Conservation (phyloP, 2,113 vertebrate genomes). For the Strix aluco region DNA sequence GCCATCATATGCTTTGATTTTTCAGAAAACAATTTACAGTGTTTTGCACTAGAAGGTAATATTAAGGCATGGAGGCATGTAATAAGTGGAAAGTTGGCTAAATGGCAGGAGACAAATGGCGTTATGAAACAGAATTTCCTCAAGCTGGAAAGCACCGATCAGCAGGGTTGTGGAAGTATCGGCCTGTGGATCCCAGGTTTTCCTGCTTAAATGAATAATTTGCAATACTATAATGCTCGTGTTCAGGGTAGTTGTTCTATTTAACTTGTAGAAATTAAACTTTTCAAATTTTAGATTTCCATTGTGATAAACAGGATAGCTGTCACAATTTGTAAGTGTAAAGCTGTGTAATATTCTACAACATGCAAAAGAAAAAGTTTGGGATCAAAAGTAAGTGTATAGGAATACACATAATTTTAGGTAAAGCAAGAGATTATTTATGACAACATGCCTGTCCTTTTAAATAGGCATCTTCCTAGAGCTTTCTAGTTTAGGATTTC, state of each 20-base stretch:
- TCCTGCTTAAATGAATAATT: conserved; percentile 59
- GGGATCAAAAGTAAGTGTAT: conserved; percentile 9
- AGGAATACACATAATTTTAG: neutral
- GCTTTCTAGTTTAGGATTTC: neutral
- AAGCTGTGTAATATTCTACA: neutral
- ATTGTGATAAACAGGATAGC: neutral
- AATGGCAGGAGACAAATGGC: conserved; percentile 62
- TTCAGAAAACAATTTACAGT: conserved; percentile 43
- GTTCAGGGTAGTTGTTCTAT: conserved; percentile 14
- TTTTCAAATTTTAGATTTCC: neutral
- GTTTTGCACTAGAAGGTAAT: conserved; percentile 62
- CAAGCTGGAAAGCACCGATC: conserved; percentile 43
- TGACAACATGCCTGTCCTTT: neutral
- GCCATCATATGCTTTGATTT: conserved; percentile 60
- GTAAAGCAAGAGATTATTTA: neutral
- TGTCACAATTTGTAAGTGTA: neutral
- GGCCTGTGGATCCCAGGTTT: conserved; percentile 17
- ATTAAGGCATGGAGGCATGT: conserved; percentile 43
- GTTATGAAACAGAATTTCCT: conserved; percentile 53
- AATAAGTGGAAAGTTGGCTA: conserved; percentile 72
- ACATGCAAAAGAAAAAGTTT: neutral
- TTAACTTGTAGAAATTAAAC: conserved; percentile 8
- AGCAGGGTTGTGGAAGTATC: neutral
- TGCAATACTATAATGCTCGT: neutral
- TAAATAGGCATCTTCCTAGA: neutral